Percentiles rank a stretch among this genome's conserved stretches.
phyloP scores from a whole-genome alignment of 2,888 invertebrate species.

The Ecliptopera silaceata region DNA sequence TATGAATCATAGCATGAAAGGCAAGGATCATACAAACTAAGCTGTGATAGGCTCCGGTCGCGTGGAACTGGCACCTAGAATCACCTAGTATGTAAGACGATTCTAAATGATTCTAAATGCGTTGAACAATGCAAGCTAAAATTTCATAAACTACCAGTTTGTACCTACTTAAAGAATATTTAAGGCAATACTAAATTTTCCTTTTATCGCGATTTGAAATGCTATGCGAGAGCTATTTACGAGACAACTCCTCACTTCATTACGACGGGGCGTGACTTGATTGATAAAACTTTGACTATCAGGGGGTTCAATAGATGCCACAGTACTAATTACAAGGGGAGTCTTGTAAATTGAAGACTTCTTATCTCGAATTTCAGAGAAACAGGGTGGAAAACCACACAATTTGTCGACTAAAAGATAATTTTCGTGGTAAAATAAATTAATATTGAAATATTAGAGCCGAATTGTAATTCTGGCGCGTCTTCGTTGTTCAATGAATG shows the following conservation, averaged over 20 bases:
- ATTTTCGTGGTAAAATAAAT: neutral
- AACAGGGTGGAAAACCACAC: neutral
- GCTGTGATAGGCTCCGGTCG: too few relatives aligned
- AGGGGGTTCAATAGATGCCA: slow-evolving; percentile 49
- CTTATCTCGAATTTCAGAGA: neutral
- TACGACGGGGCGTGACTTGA: slow-evolving; percentile 66
- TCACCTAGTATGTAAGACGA: too few relatives aligned
- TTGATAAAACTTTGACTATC: slow-evolving; percentile 62
- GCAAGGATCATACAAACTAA: too few relatives aligned
- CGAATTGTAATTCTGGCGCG: too few relatives aligned
- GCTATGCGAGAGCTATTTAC: slow-evolving; percentile 64
- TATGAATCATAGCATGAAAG: too few relatives aligned
- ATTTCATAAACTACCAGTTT: slow-evolving; percentile 3
- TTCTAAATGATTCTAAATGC: too few relatives aligned
- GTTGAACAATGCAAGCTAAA: neutral
- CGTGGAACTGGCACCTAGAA: too few relatives aligned
- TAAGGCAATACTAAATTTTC: slow-evolving; percentile 67
- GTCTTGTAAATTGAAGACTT: neutral
- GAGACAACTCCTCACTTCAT: slow-evolving; percentile 77
- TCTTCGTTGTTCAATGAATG: neutral
- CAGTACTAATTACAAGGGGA: slow-evolving; percentile 29
- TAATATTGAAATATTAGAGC: neutral
- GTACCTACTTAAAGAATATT: slow-evolving; percentile 49
- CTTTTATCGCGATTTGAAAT: slow-evolving; percentile 74
- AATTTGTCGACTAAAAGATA: neutral